Evolutionary conservation across 2,797 vertebrate species (phyloP).

Genomic region (Cephalopachus bancanus): DNA sequence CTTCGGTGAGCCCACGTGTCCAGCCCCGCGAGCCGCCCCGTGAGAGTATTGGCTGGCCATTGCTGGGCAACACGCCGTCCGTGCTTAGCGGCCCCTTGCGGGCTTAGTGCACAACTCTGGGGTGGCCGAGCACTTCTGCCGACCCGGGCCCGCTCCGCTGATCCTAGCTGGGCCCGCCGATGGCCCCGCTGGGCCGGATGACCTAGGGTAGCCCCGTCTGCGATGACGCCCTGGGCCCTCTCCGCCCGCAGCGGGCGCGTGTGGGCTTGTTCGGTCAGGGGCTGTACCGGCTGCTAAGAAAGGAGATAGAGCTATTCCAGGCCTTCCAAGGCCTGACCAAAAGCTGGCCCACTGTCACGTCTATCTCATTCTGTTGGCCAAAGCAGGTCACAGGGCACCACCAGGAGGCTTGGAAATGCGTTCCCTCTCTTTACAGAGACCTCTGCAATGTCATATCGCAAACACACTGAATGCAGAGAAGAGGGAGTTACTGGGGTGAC

Average conservation of each 20-base stretch:
- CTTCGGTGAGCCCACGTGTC: neutral
- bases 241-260: neutral
- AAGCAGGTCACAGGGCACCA: neutral
- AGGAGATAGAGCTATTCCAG: neutral
- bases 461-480: neutral
- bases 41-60: neutral
- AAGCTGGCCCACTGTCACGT: neutral
- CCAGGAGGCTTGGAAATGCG: neutral
- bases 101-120: neutral
- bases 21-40: neutral
- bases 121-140: neutral
- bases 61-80: neutral
- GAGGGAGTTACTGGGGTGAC: neutral
- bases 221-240: neutral
- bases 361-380: neutral
- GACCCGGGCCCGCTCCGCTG: neutral
- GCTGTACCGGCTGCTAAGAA: neutral
- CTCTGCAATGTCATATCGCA: neutral
- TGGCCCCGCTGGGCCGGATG: neutral
- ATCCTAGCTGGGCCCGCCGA: neutral
- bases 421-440: neutral
- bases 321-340: neutral
- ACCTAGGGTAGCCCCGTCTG: neutral
- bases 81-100: neutral
- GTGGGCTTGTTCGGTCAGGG: neutral